Evolutionary conservation across 2,888 invertebrate genomes (phyloP).

Genomic region (Tetramorium bicarinatum): DNA sequence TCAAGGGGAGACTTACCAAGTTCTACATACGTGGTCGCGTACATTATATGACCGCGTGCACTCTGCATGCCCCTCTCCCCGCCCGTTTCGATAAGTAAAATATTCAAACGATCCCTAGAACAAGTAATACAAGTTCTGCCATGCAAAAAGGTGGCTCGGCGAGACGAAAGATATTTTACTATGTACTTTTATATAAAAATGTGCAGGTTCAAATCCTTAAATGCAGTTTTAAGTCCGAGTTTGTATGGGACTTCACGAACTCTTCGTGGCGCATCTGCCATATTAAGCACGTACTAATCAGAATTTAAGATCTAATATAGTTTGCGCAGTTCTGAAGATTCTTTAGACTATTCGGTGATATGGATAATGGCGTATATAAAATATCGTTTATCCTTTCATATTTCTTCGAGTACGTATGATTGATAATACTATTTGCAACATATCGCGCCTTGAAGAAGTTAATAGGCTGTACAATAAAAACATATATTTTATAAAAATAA

Average conservation of each 20-base stretch:
- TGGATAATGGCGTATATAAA: neutral
- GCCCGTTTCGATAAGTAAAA: constrained; percentile 42
- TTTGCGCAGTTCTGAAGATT: neutral
- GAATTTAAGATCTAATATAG: constrained; percentile 3
- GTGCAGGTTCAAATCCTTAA: neutral
- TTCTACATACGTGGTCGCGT: constrained; percentile 44
- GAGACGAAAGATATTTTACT: neutral
- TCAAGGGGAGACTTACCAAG: constrained; percentile 44
- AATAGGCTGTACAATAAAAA: neutral
- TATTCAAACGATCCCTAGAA: constrained; percentile 37
- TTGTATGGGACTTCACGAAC: neutral
- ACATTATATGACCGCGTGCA: constrained; percentile 37
- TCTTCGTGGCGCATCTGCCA: neutral
- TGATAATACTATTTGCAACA: neutral
- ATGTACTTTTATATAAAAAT: neutral
- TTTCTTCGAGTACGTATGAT: neutral
- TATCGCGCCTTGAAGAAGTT: neutral
- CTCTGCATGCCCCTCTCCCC: neutral
- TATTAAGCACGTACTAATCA: constrained; percentile 30
- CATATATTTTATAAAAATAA: neutral
- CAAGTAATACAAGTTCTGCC: constrained; percentile 19
- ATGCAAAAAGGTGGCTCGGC: neutral
- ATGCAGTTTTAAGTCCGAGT: constrained; percentile 1
- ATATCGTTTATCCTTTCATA: neutral
- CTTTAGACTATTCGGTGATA: neutral